A percentile compares a stretch with the other conserved stretches of the same genome.
Evolutionary conservation across 2,888 invertebrate species (phyloP).

Genomic region (Chrysolina haemoptera): DNA sequence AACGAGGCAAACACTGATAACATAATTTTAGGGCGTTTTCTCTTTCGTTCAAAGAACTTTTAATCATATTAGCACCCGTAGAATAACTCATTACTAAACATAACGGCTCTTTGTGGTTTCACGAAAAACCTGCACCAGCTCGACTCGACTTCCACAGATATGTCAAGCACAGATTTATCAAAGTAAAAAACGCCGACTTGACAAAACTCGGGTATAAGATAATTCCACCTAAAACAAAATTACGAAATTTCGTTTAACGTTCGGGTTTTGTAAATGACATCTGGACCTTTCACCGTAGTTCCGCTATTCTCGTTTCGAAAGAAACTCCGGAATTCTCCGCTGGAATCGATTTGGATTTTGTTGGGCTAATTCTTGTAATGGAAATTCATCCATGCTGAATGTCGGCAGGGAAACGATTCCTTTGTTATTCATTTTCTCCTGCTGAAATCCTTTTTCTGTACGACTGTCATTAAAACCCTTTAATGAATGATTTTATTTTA

Average conservation of each 20-base stretch:
- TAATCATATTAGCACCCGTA: constrained; percentile 27
- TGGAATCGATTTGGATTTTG: constrained; percentile 8
- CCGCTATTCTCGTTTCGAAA: constrained; percentile 16
- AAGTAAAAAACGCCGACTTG: constrained; percentile 33
- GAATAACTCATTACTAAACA: constrained; percentile 31
- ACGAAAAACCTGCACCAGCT: constrained; percentile 35
- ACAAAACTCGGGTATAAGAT: constrained; percentile 44
- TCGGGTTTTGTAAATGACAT: constrained; percentile 47
- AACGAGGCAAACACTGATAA: constrained; percentile 14
- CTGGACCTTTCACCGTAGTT: constrained; percentile 41
- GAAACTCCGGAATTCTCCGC: constrained; percentile 3
- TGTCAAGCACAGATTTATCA: constrained; percentile 45
- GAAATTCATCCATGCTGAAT: neutral
- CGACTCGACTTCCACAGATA: constrained; percentile 28
- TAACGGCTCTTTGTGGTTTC: constrained; percentile 18
- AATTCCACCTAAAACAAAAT: constrained; percentile 46
- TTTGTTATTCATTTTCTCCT: neutral
- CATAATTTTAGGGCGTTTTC: constrained; percentile 23
- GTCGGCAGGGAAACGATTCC: neutral
- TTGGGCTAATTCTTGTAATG: constrained; percentile 26
- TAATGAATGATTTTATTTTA: no score
- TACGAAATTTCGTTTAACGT: constrained; percentile 47
- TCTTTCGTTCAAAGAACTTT: constrained; percentile 25
- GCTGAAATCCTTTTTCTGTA: neutral
- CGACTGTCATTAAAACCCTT: no score